A percentile compares a stretch with the other conserved stretches of the same genome.
These are phyloP conservation scores for Falcunculus frontatus DNA, from an alignment of 2,113 vertebrate genomes.

Conservation along the genomic window DNA sequence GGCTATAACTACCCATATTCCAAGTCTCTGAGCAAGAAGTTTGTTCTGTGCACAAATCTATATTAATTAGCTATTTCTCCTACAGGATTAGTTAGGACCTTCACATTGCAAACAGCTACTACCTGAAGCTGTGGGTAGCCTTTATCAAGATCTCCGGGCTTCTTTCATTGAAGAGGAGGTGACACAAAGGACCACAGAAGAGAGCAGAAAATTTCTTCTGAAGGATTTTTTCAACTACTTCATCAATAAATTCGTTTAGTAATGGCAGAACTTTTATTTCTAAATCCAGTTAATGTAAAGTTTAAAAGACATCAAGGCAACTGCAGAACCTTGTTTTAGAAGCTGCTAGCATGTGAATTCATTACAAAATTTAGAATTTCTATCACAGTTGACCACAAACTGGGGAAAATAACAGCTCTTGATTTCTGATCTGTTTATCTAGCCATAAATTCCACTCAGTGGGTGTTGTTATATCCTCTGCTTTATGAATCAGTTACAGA, in stretches of 20 bases:
- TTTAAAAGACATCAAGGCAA: neutral
- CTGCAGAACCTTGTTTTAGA: neutral
- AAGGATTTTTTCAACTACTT: neutral
- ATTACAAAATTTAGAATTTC: neutral
- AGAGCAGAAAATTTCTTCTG: neutral
- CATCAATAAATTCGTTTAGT: neutral
- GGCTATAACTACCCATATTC: neutral
- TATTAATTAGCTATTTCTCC: neutral
- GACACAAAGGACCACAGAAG: neutral
- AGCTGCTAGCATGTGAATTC: neutral
- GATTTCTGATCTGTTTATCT: neutral
- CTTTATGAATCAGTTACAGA: neutral
- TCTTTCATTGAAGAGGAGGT: neutral
- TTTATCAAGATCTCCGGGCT: neutral
- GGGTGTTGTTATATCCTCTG: neutral
- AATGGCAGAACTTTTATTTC: neutral
- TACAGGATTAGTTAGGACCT: neutral
- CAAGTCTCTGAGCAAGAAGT: neutral
- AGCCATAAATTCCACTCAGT: neutral
- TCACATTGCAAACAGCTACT: neutral
- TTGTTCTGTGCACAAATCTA: neutral
- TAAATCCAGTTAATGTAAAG: neutral
- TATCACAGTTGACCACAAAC: neutral
- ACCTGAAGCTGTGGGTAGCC: neutral
- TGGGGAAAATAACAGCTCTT: neutral